Evolutionary conservation across 2,797 vertebrate species (phyloP), one percentile per base, ranked within the genome.

Genomic region (Anableps anableps): DNA sequence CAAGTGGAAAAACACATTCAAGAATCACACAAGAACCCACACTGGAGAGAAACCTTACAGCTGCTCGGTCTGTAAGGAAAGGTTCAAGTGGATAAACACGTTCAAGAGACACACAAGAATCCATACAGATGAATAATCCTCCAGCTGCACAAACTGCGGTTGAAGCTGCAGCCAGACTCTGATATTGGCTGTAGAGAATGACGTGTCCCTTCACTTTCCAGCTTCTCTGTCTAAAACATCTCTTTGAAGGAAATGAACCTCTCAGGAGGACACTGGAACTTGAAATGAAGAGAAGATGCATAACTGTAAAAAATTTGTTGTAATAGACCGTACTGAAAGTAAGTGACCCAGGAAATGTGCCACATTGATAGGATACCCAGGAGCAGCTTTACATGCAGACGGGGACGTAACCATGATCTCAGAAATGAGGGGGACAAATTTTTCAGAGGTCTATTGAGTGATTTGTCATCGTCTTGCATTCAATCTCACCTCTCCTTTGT

Each of bases 21-120:
- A 36, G 38, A 81, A 82, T 0, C 79, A 83, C 72, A 76, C 75
- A 48, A 82, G 79, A 3, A 80, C 55, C 14, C 53, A 74, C 73
- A 41, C 50, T 2, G 50, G 50, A 5, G 77, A 53, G 19, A 78
- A 51, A 21, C 64, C n/a, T 1, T 68, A 68, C 36, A 68, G 36
- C 53, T 75, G 53, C 74, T 17, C 26, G 17, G 8, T 45, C 19
- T 60, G 74, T 19, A 17, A 9, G 1, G 38, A n/a, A 3, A 43
- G 17, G 3, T 75, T 45, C 38, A 75, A 4, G 0, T 29, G 74
- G 26, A 60, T 19, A 41, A 23, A 41, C 9, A 21, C 51, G 5
- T 68, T 68, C 4, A 3, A 38, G 64, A 41, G 23, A 19, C 36
- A 66, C 9, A 11, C 36, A 23, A 41, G 34, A 21, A 68, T 26